A percentile compares a stretch with the other conserved stretches of the same genome.
Evolutionary conservation across 1,140 invertebrate species (phyloP).

Genomic region (Venustaconcha ellipsiformis): DNA sequence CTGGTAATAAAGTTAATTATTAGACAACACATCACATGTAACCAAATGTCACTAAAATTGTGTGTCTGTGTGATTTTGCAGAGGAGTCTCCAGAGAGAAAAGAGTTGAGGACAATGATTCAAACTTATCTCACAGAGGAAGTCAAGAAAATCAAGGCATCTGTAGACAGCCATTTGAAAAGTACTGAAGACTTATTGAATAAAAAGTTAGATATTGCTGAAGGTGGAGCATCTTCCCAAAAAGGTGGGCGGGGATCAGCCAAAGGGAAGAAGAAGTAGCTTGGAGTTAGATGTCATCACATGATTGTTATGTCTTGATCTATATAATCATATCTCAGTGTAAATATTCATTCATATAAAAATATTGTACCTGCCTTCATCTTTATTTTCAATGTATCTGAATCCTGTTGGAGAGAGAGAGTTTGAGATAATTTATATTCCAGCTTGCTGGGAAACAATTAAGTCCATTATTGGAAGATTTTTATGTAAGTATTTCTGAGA

Average conservation of each 20-base stretch:
- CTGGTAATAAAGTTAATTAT: too few relatives aligned
- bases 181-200: conserved; percentile 56
- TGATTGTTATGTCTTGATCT: neutral
- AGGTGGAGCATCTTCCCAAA: conserved; percentile 30
- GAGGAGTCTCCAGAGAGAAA: conserved; percentile 56
- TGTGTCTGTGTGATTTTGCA: conserved; percentile 10
- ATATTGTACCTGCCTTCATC: too few relatives aligned
- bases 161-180: conserved; percentile 62
- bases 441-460: too few relatives aligned
- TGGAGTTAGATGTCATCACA: conserved; percentile 1
- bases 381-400: too few relatives aligned
- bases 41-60: neutral
- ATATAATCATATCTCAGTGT: neutral
- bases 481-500: too few relatives aligned
- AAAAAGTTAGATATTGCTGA: conserved; percentile 57
- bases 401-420: too few relatives aligned
- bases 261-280: conserved; percentile 53
- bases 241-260: conserved; percentile 48
- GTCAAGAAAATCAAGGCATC: conserved; percentile 62
- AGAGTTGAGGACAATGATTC: conserved; percentile 61
- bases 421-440: too few relatives aligned
- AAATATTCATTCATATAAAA: too few relatives aligned
- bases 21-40: too few relatives aligned
- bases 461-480: too few relatives aligned
- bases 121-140: conserved; percentile 58